Conservation (phyloP, 2,113 vertebrate species). For the pig (Sus scrofa) region DNA sequence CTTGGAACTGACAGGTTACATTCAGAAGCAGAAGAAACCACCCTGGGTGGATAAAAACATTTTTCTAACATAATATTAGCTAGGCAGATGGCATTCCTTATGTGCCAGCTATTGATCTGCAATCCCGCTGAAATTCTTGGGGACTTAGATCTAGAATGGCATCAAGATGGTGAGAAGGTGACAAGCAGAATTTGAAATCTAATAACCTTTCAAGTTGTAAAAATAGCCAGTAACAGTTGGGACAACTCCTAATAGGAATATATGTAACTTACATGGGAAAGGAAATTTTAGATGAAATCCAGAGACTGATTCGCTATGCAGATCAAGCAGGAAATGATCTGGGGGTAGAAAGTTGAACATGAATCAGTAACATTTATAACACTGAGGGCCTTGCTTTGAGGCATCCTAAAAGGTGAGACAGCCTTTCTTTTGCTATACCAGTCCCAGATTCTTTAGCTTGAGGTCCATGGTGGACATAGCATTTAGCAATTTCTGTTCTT, state of each 20-base stretch:
- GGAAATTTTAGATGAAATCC: conserved; percentile 12
- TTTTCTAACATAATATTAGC: not conserved
- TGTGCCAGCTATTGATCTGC: not conserved
- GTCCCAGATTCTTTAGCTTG: conserved; percentile 21
- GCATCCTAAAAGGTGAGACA: not conserved
- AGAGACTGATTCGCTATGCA: conserved; percentile 38
- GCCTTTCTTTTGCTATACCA: not conserved
- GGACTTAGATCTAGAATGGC: conserved; percentile 13
- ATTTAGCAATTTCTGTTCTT: not conserved
- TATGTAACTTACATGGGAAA: not conserved
- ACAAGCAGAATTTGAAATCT: conserved; percentile 27
- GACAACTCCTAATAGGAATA: not conserved
- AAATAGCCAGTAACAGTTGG: not conserved
- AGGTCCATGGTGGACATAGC: not conserved
- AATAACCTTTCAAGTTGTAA: conserved; percentile 57
- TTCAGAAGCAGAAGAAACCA: not conserved
- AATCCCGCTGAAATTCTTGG: not conserved
- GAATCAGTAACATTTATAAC: not conserved
- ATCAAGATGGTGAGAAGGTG: not conserved
- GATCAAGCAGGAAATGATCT: not conserved
- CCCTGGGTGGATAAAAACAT: not conserved
- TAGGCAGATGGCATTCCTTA: not conserved
- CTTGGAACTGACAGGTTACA: not conserved
- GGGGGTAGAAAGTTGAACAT: conserved; percentile 4
- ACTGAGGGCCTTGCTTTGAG: not conserved